Evolutionary conservation across 2,113 vertebrate genomes (phyloP).

Genomic region (Lagopus leucura): DNA sequence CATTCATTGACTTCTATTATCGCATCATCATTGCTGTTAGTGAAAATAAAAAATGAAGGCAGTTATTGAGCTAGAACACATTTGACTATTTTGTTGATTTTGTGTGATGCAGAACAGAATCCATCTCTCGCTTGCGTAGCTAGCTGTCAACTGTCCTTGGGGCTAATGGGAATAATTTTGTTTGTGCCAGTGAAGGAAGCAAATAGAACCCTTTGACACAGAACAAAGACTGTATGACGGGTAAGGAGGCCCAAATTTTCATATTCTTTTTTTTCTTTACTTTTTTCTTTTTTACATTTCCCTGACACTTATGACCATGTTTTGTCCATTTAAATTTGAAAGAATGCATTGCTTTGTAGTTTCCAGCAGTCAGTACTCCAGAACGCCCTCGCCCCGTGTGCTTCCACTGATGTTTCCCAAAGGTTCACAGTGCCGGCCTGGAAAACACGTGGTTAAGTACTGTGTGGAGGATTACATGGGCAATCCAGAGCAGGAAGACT

Average conservation of each 20-base stretch:
- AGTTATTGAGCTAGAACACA: constrained; percentile 29
- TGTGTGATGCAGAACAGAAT: constrained; percentile 69
- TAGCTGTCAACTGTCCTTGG: constrained; percentile 65
- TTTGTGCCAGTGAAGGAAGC: constrained; percentile 69
- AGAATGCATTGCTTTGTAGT: background rate
- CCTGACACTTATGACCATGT: background rate
- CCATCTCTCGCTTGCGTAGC: constrained; percentile 50
- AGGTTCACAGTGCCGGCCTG: background rate
- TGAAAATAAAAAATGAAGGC: background rate
- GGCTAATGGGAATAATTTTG: constrained; percentile 66
- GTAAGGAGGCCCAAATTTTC: constrained; percentile 66
- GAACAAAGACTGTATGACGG: constrained; percentile 58
- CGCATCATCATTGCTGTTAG: background rate
- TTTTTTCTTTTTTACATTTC: background rate
- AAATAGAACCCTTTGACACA: constrained; percentile 59
- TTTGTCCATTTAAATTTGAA: constrained; percentile 21
- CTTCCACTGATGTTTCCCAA: background rate
- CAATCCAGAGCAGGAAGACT: background rate
- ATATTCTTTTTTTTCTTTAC: background rate
- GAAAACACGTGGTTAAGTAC: background rate
- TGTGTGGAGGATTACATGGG: background rate
- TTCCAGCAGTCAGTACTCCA: background rate
- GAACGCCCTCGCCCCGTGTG: background rate
- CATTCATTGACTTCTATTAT: background rate
- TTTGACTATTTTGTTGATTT: constrained; percentile 65